Base-by-base conservation (phyloP, 1,140 invertebrate species). In the Sipha flava region DNA sequence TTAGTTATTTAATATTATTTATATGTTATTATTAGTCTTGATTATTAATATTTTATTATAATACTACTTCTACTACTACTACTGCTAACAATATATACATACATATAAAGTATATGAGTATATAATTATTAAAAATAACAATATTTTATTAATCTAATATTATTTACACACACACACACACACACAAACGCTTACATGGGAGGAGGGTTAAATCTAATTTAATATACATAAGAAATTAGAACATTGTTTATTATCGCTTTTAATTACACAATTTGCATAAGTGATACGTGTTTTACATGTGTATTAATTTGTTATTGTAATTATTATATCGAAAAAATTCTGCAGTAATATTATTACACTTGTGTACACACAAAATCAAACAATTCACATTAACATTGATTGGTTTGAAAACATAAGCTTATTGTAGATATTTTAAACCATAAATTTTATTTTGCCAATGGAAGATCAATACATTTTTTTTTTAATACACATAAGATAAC, bases 71-170 rank as follows among this genome's bases (percentile, higher is more conserved):
- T 26, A 68, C 10, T 31, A 52, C 31, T 52, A 73, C 34, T 21
- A 73, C 21, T 73, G 9, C n/a, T 73, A 73, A n/a, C 23, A 14
- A 40, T 40, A 40, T 64, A 64, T n/a, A 21, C 21, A 49, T n/a
- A 40, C 37, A 66, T 40, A 66, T 40, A 23, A 40, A 40, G 10
- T 62, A 34, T 34, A 31, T 59, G 37, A 31, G 29, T 26, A 45
- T 45, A 45, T 45, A 68, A 68, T 68, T 23, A 45, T 26, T 45
- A 47, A 26, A 70, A 70, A 70, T 70, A 70, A 75, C 70, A 75
- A 52, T 75, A 21, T 52, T 75, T 6, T 37, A 52, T 75, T 75
- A 75, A 16, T 47, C 31, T 75, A 52, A 37, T 54, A 34, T 49
- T 73, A 73, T 75, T 52, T 75, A 75, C 70, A 75, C 29, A 72